Evolutionary conservation across 92 coral and sea anemone species (phyloP), one percentile per base, ranked within the genome.

Genomic region (Siderastrea siderea): DNA sequence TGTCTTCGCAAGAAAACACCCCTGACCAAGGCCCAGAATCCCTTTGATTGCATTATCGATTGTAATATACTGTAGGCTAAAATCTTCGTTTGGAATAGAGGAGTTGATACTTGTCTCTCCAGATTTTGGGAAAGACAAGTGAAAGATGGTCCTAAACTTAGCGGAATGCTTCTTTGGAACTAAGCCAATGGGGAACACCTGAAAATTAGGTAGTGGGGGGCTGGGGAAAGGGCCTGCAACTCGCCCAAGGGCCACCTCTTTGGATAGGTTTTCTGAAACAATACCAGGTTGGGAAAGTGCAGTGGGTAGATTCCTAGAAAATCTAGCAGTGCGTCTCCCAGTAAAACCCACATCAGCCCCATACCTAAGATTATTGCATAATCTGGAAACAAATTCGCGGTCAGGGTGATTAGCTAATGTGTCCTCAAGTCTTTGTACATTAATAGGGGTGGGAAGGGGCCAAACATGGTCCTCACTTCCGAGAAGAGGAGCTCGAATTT

Each of bases 1-100:
- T 11, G 90, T 90, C 51, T 91, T 91, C 8, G 94, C 94, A 15
- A 81, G 87, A 54, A 91, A 91, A 45, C 84, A 80, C 26, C 90
- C 87, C 13, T 10, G 88, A 12, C 75, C 88, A 12, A 74, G n/a
- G 6, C 72, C 16, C 15, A 62, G 13, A 9, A 91, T 69, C 17
- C 88, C 89, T 55, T 69, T 19, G 7, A 86, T 90, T 13, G 94
- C 96, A 19, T 83, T 87, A 58, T 86, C 96, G 54, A 90, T 87
- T 19, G 92, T 86, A 14, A 87, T 76, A 60, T 93, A 93, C 68
- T 93, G 81, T 44, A 91, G 91, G 75, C 93, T 88, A 75, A 74
- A 91, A 82, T 88, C 93, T 1, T 93, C 94, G 55, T 91, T 84
- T 62, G 90, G 57, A 47, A 91, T 93, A 15, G 90, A 66, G 78